These are phyloP conservation scores for Corydoras sp. DNA, from an alignment of 2,113 vertebrate species.

Conservation along the genomic window DNA sequence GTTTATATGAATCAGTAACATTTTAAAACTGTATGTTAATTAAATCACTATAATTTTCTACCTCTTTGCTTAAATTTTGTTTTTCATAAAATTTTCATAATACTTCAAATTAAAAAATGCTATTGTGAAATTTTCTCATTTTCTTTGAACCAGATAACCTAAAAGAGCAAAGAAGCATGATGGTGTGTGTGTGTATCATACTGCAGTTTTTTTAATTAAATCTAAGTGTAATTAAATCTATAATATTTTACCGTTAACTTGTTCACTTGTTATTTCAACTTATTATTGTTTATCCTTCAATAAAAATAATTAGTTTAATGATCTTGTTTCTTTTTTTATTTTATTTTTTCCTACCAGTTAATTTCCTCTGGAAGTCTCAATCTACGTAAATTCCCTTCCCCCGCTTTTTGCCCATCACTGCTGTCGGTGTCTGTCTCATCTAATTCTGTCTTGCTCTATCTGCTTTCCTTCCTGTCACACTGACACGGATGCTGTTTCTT, in stretches of 20 bases:
- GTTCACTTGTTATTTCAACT: too few relatives aligned
- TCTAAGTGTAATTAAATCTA: too few relatives aligned
- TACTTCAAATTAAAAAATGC: too few relatives aligned
- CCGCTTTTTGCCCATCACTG: slow-evolving; percentile 3
- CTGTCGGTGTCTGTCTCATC: not conserved
- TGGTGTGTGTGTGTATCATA: too few relatives aligned
- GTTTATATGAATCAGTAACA: not conserved
- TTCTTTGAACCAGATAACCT: too few relatives aligned
- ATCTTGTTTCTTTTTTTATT: not conserved
- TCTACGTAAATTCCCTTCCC: slow-evolving; percentile 9
- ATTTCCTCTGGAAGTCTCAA: not conserved
- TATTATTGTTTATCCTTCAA: too few relatives aligned
- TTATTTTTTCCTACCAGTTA: not conserved
- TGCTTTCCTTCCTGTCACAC: slow-evolving; percentile 8
- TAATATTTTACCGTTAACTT: not conserved
- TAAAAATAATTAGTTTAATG: too few relatives aligned
- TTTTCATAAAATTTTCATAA: too few relatives aligned
- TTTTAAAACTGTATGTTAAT: not conserved
- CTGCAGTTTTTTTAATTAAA: too few relatives aligned
- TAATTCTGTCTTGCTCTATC: slow-evolving; percentile 10
- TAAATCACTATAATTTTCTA: not conserved
- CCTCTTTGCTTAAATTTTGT: too few relatives aligned
- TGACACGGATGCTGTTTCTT: slow-evolving; percentile 28
- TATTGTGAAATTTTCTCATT: too few relatives aligned
- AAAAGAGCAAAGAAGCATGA: too few relatives aligned